Base-by-base conservation (phyloP, 2,888 invertebrate genomes). In the Phalera bucephala region DNA sequence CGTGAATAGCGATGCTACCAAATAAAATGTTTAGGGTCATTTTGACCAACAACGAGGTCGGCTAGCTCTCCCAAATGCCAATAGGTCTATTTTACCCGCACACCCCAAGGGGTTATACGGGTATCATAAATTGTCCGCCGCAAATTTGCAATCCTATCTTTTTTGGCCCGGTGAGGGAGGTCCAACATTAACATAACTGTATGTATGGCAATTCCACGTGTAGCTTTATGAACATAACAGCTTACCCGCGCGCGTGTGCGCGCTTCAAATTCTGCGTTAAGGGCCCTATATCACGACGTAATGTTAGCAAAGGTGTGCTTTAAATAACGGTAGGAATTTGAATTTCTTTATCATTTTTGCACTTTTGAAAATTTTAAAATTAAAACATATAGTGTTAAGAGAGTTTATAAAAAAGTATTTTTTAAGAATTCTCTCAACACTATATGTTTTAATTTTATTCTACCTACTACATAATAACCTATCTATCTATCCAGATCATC, bases 61-160 rank as follows among this genome's bases (percentile, higher is more conserved):
- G 80, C 80, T 78, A 81, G 82, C 79, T 78, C 78, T 76, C 75
- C 79, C 74, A 79, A 87, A 85, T 61, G 82, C 81, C 88, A 75
- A 84, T 83, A 79, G 82, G 78, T 85, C 86, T 80, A 83, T 85
- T 88, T 77, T 69, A 71, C 73, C 82, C 62, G 61, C 63, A 65
- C 64, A 72, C 70, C 75, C 65, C 73, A 77, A 82, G 81, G 78
- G 75, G 73, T 69, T 73, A 71, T 77, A 82, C 69, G 73, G 78
- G 67, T 70, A 77, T 82, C 88, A 82, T 90, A 89, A 90, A 90
- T 87, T 89, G 83, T 81, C 81, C 75, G 80, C 83, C 80, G 79
- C 85, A 86, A 89, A 90, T 89, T 90, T 88, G 90, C 87, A 90
- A 90, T 88, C 84, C 80, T 86, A 84, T 88, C 84, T 87, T 79